Evolutionary conservation across 1,140 invertebrate species (phyloP).

Genomic region (Ceratina calcarata): DNA sequence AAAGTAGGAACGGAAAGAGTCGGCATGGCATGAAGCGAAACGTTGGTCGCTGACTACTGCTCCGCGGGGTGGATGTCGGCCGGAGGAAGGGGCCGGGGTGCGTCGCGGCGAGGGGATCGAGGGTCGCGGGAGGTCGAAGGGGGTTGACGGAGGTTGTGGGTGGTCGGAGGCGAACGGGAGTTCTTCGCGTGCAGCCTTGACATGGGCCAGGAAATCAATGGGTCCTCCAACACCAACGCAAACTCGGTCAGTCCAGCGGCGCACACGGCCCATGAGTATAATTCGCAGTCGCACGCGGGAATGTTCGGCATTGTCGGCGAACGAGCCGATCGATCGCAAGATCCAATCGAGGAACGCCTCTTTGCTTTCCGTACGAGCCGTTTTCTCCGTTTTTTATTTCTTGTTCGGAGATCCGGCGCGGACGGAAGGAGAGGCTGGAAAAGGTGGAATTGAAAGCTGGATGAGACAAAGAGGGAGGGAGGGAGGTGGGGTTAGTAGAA

Average conservation of each 20-base stretch:
- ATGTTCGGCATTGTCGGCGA: slow-evolving; percentile 49
- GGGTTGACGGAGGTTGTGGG: slow-evolving; percentile 59
- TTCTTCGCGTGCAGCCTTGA: slow-evolving; percentile 79
- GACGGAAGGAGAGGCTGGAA: neutral
- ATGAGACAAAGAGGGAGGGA: neutral
- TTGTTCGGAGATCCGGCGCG: neutral
- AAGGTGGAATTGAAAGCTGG: neutral
- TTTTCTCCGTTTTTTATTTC: slow-evolving; percentile 31
- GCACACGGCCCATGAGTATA: slow-evolving; percentile 61
- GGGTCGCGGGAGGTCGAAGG: slow-evolving; percentile 51
- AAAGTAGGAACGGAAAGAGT: slow-evolving; percentile 10
- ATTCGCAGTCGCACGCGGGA: slow-evolving; percentile 56
- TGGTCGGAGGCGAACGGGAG: slow-evolving; percentile 60
- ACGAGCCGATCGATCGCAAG: slow-evolving; percentile 51
- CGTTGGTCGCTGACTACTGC: slow-evolving; percentile 29
- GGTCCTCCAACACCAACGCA: slow-evolving; percentile 77
- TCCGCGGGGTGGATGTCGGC: slow-evolving; percentile 6
- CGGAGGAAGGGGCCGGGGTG: neutral
- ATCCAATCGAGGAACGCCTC: slow-evolving; percentile 49
- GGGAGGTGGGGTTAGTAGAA: neutral
- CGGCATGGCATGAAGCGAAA: slow-evolving; percentile 30
- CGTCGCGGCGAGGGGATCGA: slow-evolving; percentile 1
- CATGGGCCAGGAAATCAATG: slow-evolving; percentile 79
- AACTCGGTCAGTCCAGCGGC: slow-evolving; percentile 73
- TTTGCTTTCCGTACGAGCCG: slow-evolving; percentile 21